Conservation (phyloP, 2,797 vertebrate species). For the Liasis olivaceus region DNA sequence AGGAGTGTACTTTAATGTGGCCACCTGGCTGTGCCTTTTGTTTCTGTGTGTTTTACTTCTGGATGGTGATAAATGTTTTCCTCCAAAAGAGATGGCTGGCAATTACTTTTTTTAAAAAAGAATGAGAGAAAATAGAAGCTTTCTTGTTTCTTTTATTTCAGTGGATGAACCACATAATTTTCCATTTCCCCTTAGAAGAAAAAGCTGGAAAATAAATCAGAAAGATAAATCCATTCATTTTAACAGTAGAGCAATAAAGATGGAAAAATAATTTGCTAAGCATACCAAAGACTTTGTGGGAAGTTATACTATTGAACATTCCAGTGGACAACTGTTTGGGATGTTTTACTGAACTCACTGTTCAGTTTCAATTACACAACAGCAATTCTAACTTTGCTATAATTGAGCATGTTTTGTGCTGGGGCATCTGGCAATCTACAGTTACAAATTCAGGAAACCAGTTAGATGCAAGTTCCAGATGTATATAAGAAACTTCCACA, state of each 20-base stretch:
- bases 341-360: slow-evolving; percentile 40
- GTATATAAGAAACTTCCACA: neutral
- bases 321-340: slow-evolving; percentile 37
- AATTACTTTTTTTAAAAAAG: slow-evolving; percentile 39
- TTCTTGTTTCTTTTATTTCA: slow-evolving; percentile 37
- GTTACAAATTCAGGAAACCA: slow-evolving; percentile 24
- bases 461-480: slow-evolving; percentile 22
- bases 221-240: slow-evolving; percentile 67
- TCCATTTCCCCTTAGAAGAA: slow-evolving; percentile 68
- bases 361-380: slow-evolving; percentile 32
- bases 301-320: slow-evolving; percentile 28
- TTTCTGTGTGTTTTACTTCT: neutral
- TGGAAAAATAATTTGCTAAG: slow-evolving; percentile 73
- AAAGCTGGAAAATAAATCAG: slow-evolving; percentile 75
- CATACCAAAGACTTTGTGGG: slow-evolving; percentile 46
- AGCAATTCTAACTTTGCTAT: slow-evolving; percentile 17
- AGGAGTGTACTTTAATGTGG: neutral
- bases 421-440: slow-evolving; percentile 11
- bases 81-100: slow-evolving; percentile 35
- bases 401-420: slow-evolving; percentile 12
- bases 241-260: slow-evolving; percentile 66
- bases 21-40: neutral
- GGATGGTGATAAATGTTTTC: neutral
- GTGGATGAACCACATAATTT: slow-evolving; percentile 64
- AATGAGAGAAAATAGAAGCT: slow-evolving; percentile 53